A percentile compares a stretch with the other conserved stretches of the same genome.
Evolutionary conservation across 2,797 vertebrate genomes (phyloP).

Genomic region (Argentina silus): DNA sequence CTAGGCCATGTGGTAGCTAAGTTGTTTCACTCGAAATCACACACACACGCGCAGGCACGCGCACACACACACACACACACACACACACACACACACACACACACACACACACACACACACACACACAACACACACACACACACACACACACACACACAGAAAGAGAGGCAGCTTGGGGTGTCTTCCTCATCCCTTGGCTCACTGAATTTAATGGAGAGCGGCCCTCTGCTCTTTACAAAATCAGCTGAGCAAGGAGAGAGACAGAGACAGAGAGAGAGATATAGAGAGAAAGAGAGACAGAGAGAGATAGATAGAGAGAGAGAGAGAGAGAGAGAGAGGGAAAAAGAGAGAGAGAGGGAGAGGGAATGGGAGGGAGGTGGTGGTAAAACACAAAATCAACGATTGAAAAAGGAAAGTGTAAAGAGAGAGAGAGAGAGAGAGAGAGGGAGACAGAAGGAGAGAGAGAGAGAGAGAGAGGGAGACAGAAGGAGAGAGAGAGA

Average conservation of each 20-base stretch:
- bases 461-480: too few relatives aligned
- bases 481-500: too few relatives aligned
- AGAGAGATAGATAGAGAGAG: too few relatives aligned
- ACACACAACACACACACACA: conserved; percentile 14
- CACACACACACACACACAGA: conserved; percentile 15
- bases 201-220: conserved; percentile 53
- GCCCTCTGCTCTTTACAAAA: conserved; percentile 43
- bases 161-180: conserved; percentile 34
- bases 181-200: conserved; percentile 53
- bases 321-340: neutral
- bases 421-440: too few relatives aligned
- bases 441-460: too few relatives aligned
- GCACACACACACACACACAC: conserved; percentile 7
- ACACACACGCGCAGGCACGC: neutral
- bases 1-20: conserved; percentile 19
- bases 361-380: neutral
- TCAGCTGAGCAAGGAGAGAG: conserved; percentile 36
- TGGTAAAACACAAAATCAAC: conserved; percentile 50
- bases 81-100: conserved; percentile 14
- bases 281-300: too few relatives aligned
- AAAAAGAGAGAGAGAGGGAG: neutral
- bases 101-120: neutral
- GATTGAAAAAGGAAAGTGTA: conserved; percentile 55
- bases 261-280: conserved; percentile 17
- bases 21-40: too few relatives aligned